Base-by-base conservation (phyloP, 2,888 invertebrate genomes). In the Ochlodes sylvanus region DNA sequence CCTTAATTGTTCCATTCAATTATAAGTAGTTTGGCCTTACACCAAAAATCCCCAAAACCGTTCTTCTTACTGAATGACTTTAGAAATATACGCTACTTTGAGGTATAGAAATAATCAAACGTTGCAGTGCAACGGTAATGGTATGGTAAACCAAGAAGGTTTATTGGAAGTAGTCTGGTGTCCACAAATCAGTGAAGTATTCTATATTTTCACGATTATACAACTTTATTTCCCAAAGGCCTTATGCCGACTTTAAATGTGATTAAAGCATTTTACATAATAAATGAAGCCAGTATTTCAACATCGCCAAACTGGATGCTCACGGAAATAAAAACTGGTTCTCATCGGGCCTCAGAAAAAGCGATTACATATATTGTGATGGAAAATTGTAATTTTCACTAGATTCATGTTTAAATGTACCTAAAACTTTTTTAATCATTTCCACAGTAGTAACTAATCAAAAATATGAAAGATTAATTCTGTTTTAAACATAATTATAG, bases 291-390 rank as follows among this genome's bases (percentile, higher is more conserved):
- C 44, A 44, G 62, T 69, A 67, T 67, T 54, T 63, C 67, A 27
- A 61, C 50, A 63, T 66, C 19, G 17, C 41, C 42, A 69, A 70
- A 71, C 69, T 63, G 61, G 71, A 68, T 52, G n/a, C 44, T 65
- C 68, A 14, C 68, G 65, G 68, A 69, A 68, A 65, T 65, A 62
- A 56, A 44, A 55, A 67, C 60, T 62, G 61, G 70, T 70, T 64
- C 32, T 42, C 17, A 42, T 44, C 55, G 19, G 27, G 6, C 14
- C 42, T 12, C 10, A 5, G n/a, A 10, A 17, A 42, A 15, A 63
- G 32, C 54, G 27, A 61, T 61, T 17, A 61, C 15, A n/a, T n/a
- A 47, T 17, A 47, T 34, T 47, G 10, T 38, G 10, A 50, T 12
- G 9, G 50, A 42, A 47, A 32, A 63, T 52, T 9, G 52, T 38